These are phyloP conservation scores for Andrena marginata DNA, from an alignment of 2,888 invertebrate species.

Conservation along the genomic window DNA sequence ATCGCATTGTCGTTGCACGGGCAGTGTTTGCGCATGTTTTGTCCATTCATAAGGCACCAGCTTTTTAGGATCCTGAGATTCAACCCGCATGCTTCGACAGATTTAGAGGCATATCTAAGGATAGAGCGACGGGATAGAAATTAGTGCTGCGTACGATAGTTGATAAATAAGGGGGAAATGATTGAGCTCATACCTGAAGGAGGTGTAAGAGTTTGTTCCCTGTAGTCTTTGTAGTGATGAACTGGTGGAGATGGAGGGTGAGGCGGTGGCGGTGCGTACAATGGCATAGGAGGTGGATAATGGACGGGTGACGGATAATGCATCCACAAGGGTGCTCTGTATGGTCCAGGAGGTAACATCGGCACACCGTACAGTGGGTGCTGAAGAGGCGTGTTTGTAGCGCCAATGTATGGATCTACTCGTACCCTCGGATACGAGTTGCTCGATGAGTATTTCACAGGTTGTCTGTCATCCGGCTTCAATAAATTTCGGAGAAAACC, in stretches of 20 bases:
- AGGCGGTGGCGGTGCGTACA: constrained; percentile 84
- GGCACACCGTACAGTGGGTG: constrained; percentile 83
- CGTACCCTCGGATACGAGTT: constrained; percentile 81
- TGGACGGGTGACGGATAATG: constrained; percentile 86
- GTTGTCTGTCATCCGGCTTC: constrained; percentile 82
- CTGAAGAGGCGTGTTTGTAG: constrained; percentile 79
- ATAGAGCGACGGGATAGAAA: constrained; percentile 66
- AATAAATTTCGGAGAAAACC: constrained; percentile 83
- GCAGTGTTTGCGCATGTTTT: constrained; percentile 83
- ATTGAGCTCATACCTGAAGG: constrained; percentile 79
- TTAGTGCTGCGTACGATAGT: neutral
- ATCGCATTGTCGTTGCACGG: constrained; percentile 84
- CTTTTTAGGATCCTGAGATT: constrained; percentile 84
- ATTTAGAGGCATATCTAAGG: constrained; percentile 95
- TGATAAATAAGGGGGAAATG: neutral
- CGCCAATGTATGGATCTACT: constrained; percentile 80
- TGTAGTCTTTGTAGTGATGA: constrained; percentile 84
- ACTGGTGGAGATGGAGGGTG: constrained; percentile 82
- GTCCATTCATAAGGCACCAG: constrained; percentile 81
- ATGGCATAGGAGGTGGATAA: constrained; percentile 84
- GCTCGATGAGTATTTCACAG: constrained; percentile 81
- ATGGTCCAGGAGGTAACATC: constrained; percentile 84
- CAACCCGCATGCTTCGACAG: constrained; percentile 93
- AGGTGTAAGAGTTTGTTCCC: constrained; percentile 84
- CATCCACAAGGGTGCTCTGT: constrained; percentile 86